Conservation (phyloP, 2,113 vertebrate genomes). For the Sinocyclocheilus maitianheensis region DNA sequence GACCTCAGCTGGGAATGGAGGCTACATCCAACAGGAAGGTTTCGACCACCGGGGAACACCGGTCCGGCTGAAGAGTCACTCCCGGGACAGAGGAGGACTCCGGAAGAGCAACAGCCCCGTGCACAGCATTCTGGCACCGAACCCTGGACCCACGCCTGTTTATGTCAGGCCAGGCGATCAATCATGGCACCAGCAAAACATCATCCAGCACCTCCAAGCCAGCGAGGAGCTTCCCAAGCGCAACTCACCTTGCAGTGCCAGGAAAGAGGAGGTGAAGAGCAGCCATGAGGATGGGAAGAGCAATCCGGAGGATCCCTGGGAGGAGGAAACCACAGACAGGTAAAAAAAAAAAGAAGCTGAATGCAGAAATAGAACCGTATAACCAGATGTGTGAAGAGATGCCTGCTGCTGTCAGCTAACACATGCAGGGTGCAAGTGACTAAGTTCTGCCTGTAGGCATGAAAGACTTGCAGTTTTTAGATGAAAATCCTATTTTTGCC, state of each 20-base stretch:
- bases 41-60: constrained; percentile 87
- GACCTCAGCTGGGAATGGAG: constrained; percentile 82
- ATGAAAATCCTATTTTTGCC: constrained; percentile 13
- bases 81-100: constrained; percentile 86
- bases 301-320: constrained; percentile 76
- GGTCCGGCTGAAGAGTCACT: constrained; percentile 89
- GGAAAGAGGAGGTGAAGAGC: constrained; percentile 76
- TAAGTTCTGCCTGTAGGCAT: constrained; percentile 12
- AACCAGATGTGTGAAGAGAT: constrained; percentile 36
- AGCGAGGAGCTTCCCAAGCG: constrained; percentile 80
- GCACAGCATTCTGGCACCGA: constrained; percentile 85
- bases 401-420: constrained; percentile 27
- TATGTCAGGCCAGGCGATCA: constrained; percentile 80
- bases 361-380: constrained; percentile 39
- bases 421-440: constrained; percentile 1
- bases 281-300: constrained; percentile 78
- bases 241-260: constrained; percentile 68
- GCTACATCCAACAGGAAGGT: constrained; percentile 92
- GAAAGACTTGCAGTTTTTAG: constrained; percentile 7
- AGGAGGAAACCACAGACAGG: constrained; percentile 84
- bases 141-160: constrained; percentile 80
- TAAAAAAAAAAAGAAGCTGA: constrained; percentile 67
- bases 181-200: constrained; percentile 83
- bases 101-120: constrained; percentile 86
- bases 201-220: constrained; percentile 80